phyloP scores from a whole-genome alignment of 2,888 invertebrate species.

The Agriopis marginaria region DNA sequence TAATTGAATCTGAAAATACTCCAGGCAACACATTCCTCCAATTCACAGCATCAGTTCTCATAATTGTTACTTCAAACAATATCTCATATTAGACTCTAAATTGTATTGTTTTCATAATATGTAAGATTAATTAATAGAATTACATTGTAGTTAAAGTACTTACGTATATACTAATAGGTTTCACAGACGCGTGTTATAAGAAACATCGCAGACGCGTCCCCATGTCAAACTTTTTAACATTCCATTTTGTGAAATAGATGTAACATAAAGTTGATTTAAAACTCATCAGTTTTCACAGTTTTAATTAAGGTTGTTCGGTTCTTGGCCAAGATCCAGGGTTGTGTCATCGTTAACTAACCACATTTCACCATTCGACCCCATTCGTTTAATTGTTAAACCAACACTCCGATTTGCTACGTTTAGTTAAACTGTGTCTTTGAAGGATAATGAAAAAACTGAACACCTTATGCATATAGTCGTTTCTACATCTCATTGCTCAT shows the following conservation, averaged over 20 bases:
- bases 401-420: conserved; percentile 40
- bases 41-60: conserved; percentile 46
- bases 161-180: conserved; percentile 2
- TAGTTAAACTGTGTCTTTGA: background rate
- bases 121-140: conserved; percentile 29
- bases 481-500: no score
- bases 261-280: conserved; percentile 31
- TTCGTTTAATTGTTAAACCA: conserved; percentile 50
- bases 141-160: conserved; percentile 10
- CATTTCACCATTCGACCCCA: conserved; percentile 50
- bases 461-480: no score
- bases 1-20: background rate
- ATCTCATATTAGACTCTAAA: conserved; percentile 33
- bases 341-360: conserved; percentile 42
- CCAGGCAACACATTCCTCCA: background rate
- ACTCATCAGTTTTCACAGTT: conserved; percentile 46
- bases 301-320: conserved; percentile 52
- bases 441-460: background rate
- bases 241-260: conserved; percentile 9
- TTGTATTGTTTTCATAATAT: conserved; percentile 51
- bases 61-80: conserved; percentile 52
- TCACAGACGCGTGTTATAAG: conserved; percentile 4
- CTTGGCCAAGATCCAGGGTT: conserved; percentile 58
- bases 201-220: conserved; percentile 2
- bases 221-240: conserved; percentile 9